These are phyloP conservation scores for Amiota communis DNA, from an alignment of 2,888 invertebrate species.

Conservation along the genomic window DNA sequence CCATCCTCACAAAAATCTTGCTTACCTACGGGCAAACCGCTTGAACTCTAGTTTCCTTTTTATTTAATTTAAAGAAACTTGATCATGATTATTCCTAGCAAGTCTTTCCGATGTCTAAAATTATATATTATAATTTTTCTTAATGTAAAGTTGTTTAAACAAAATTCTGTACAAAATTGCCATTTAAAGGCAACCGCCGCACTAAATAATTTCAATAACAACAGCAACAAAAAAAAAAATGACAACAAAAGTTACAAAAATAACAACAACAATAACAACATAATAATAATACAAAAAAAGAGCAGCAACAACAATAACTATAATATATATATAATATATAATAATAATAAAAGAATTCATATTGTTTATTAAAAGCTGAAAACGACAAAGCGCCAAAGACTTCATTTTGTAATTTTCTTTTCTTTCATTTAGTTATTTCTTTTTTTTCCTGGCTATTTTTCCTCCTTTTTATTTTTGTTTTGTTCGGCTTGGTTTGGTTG, in stretches of 20 bases:
- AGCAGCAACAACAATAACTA: neutral
- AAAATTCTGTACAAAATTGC: neutral
- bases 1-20: no score
- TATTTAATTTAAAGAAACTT: no score
- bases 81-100: no score
- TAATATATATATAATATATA: neutral
- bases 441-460: neutral
- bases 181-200: slow-evolving; percentile 3
- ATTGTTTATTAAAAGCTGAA: slow-evolving; percentile 16
- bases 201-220: slow-evolving; percentile 13
- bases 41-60: no score
- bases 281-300: slow-evolving; percentile 29
- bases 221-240: neutral
- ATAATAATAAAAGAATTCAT: slow-evolving; percentile 22
- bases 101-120: no score
- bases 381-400: slow-evolving; percentile 4
- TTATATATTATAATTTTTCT: no score
- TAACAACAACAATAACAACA: neutral
- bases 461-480: neutral
- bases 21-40: no score
- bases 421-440: slow-evolving; percentile 12
- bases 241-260: neutral
- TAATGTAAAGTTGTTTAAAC: no score
- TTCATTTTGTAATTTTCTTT: slow-evolving; percentile 37
- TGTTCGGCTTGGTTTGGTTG: neutral